These are phyloP conservation scores for Oscheius onirici DNA, from an alignment of 2,888 invertebrate genomes.

Conservation along the genomic window DNA sequence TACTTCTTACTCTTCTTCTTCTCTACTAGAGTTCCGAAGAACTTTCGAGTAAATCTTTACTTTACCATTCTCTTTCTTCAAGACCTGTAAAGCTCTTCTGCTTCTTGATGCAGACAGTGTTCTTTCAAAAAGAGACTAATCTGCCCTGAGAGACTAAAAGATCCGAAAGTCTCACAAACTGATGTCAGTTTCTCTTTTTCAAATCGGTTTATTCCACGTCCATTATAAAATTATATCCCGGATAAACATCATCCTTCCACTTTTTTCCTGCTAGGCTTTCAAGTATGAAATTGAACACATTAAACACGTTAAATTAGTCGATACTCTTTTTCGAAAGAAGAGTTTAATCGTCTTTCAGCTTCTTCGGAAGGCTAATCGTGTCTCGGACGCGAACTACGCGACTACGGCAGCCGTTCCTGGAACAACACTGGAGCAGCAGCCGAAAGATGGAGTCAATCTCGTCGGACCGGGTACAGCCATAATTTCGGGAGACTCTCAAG, in stretches of 20 bases:
- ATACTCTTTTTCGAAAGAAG: not conserved
- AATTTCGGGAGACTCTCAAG: not conserved
- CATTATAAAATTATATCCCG: not conserved
- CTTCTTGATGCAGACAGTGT: no score
- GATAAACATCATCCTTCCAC: not conserved
- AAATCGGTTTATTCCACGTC: no score
- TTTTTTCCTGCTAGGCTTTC: not conserved
- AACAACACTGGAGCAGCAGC: constrained; percentile 9
- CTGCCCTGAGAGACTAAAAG: no score
- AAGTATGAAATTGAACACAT: not conserved
- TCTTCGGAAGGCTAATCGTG: constrained; percentile 13
- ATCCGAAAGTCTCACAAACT: no score
- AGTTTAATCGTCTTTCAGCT: constrained; percentile 22
- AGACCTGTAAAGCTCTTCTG: no score
- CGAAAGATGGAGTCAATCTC: constrained; percentile 3
- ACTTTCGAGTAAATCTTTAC: no score
- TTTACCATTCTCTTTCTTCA: no score
- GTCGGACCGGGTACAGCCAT: not conserved
- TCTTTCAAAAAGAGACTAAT: no score
- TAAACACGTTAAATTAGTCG: not conserved
- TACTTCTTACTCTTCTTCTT: no score
- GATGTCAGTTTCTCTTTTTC: no score
- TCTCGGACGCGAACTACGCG: constrained; percentile 20
- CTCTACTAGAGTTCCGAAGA: no score
- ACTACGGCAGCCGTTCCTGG: not conserved